Percentiles rank a stretch among this genome's conserved stretches.
Evolutionary conservation across 2,113 vertebrate genomes (phyloP).

Genomic region (Butastur rufipennis): DNA sequence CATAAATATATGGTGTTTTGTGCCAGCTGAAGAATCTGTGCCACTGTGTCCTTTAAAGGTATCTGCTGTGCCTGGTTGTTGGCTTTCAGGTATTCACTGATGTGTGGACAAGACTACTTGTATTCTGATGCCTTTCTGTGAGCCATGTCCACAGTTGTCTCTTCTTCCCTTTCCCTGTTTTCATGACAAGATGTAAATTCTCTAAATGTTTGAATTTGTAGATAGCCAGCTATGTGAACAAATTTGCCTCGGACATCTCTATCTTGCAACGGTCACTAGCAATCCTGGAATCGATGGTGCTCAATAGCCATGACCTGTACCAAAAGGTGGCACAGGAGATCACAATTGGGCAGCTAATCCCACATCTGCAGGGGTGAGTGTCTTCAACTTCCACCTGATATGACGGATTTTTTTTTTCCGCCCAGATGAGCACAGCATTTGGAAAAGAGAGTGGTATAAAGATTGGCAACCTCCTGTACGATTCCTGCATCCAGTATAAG

Average conservation of each 20-base stretch:
- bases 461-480: neutral
- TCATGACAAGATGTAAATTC: neutral
- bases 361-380: conserved; percentile 93
- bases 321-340: conserved; percentile 99
- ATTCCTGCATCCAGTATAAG: neutral
- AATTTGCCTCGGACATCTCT: conserved; percentile 89
- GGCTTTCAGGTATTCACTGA: neutral
- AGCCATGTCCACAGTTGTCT: rapidly evolving
- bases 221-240: conserved; percentile 96
- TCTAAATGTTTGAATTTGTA: conserved; percentile 58
- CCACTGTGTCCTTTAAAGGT: neutral
- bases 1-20: neutral
- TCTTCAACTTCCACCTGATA: neutral
- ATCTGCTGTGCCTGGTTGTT: neutral
- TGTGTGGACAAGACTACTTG: neutral
- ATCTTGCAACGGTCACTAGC: conserved; percentile 94
- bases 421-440: neutral
- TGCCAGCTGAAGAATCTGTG: neutral
- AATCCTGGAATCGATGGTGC: conserved; percentile 98
- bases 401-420: neutral
- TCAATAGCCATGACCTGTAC: conserved; percentile 97
- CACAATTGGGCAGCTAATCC: conserved; percentile 97
- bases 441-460: neutral
- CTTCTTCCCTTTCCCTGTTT: neutral
- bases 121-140: neutral